phyloP scores from a whole-genome alignment of 2,113 vertebrate genomes.

The Willisornis vidua region DNA sequence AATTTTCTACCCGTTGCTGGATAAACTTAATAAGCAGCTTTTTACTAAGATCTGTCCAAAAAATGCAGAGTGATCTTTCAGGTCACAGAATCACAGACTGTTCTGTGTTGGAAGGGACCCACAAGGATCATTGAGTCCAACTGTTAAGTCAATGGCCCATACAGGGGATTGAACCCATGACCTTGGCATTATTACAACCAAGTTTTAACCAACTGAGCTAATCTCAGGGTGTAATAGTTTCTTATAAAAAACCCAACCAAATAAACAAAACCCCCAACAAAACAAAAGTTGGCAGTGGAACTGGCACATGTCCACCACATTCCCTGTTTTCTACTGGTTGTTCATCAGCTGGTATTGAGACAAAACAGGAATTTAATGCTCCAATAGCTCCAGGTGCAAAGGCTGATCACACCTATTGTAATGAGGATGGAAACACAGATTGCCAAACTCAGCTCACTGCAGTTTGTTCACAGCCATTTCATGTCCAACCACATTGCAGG shows the following conservation, averaged over 20 bases:
- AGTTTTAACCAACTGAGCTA: no score
- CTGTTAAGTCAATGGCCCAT: no score
- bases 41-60: neutral
- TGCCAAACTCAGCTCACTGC: neutral
- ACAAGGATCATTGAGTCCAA: no score
- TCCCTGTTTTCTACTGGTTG: neutral
- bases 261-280: neutral
- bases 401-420: neutral
- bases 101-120: no score
- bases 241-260: no score
- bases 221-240: neutral
- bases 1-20: neutral
- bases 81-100: no score
- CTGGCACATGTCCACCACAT: neutral
- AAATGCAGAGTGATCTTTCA: neutral
- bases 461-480: neutral
- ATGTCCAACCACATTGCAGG: neutral
- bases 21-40: neutral
- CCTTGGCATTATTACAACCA: no score
- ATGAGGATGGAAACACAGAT: neutral
- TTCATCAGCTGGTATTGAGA: neutral
- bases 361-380: neutral
- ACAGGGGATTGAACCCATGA: no score
- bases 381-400: neutral
- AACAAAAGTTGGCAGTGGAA: neutral